Evolutionary conservation across 2,888 invertebrate species (phyloP).

Genomic region (Steinernema hermaphroditum): DNA sequence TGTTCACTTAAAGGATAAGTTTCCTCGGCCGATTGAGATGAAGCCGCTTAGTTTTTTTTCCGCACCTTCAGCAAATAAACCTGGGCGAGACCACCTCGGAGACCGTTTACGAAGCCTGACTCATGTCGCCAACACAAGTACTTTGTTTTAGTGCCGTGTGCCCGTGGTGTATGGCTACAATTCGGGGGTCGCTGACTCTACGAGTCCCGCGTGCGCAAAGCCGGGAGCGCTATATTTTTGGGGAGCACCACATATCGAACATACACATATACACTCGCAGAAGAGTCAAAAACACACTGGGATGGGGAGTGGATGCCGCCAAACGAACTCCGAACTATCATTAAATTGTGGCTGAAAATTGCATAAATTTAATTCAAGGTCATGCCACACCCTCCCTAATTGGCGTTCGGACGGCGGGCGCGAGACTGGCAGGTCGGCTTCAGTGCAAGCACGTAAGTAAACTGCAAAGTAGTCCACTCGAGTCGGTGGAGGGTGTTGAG

Average conservation of each 20-base stretch:
- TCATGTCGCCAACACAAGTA: no score
- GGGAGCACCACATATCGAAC: slow-evolving; percentile 23
- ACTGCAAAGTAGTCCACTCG: slow-evolving; percentile 28
- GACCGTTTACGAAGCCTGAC: no score
- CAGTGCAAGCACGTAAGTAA: slow-evolving; percentile 17
- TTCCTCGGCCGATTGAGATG: background rate
- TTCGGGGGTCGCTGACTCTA: background rate
- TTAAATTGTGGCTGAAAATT: slow-evolving; percentile 5
- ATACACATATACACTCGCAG: background rate
- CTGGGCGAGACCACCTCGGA: no score
- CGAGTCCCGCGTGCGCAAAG: background rate
- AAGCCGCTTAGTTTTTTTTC: slow-evolving; percentile 1
- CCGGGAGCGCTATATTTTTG: slow-evolving; percentile 6
- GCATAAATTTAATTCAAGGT: slow-evolving; percentile 27
- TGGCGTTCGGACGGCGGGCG: background rate
- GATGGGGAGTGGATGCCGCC: background rate
- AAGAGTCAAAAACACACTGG: slow-evolving; percentile 13
- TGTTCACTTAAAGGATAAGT: background rate
- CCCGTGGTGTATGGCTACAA: no score
- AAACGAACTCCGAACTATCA: slow-evolving; percentile 3
- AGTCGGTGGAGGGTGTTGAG: slow-evolving; percentile 19
- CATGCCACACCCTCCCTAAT: slow-evolving; percentile 31
- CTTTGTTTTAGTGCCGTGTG: no score
- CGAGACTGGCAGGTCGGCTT: slow-evolving; percentile 20
- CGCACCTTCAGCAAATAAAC: background rate